These are phyloP conservation scores for Coptotermes formosanus DNA, from an alignment of 1,140 invertebrate species.

Conservation along the genomic window DNA sequence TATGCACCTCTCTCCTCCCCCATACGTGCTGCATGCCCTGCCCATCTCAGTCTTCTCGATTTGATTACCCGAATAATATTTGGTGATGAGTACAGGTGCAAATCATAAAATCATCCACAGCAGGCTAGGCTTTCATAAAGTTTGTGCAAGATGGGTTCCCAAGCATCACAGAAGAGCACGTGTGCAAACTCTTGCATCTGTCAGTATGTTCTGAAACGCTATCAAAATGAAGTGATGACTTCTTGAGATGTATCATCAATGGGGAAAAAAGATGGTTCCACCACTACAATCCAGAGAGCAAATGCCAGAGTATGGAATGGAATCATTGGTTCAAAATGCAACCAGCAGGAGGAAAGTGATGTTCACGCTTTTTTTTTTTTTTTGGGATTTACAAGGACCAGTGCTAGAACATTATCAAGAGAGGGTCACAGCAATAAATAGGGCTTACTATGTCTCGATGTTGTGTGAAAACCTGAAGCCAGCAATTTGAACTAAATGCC, in stretches of 20 bases:
- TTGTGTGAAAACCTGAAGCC: background rate
- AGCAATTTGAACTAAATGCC: constrained; percentile 24
- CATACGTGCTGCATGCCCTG: too few species aligned
- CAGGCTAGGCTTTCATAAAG: constrained; percentile 23
- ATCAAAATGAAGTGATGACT: background rate
- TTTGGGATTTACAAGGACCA: background rate
- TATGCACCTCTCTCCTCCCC: too few species aligned
- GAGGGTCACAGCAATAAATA: background rate
- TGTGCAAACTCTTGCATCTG: background rate
- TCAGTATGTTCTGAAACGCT: background rate
- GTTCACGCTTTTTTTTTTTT: background rate
- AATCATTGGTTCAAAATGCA: constrained; percentile 16
- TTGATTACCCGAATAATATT: too few species aligned
- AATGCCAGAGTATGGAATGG: constrained; percentile 24
- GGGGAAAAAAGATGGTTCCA: background rate
- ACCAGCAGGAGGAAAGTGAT: background rate
- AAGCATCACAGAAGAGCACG: background rate
- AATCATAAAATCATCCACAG: constrained; percentile 23
- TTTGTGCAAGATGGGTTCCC: background rate
- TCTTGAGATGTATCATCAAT: background rate
- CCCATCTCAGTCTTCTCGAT: too few species aligned
- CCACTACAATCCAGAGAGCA: constrained; percentile 7
- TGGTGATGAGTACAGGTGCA: constrained; percentile 24
- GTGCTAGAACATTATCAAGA: constrained; percentile 22
- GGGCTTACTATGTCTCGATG: background rate